Evolutionary conservation across 2,888 invertebrate genomes (phyloP).

Genomic region (Dione vanillae): DNA sequence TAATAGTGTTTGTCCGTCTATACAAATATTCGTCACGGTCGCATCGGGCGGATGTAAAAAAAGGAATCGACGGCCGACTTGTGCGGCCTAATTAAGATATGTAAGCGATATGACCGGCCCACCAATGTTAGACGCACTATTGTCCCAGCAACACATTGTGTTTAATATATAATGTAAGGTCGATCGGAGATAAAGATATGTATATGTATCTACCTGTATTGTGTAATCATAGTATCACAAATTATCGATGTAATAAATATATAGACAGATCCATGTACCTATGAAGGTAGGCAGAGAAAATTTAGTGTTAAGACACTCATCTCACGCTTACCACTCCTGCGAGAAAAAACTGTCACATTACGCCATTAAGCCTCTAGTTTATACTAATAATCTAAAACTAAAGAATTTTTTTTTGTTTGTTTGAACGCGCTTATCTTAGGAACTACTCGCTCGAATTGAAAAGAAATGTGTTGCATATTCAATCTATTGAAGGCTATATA

Average conservation of each 20-base stretch:
- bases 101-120: conserved; percentile 76
- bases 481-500: too few species aligned
- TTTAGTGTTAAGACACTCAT: too few species aligned
- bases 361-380: too few species aligned
- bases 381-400: too few species aligned
- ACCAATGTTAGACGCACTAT: conserved; percentile 72
- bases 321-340: too few species aligned
- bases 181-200: conserved; percentile 40
- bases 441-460: too few species aligned
- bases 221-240: conserved; percentile 1
- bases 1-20: conserved; percentile 41
- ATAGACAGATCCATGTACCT: too few species aligned
- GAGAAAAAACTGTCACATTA: too few species aligned
- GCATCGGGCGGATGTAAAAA: conserved; percentile 66
- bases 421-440: too few species aligned
- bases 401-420: too few species aligned
- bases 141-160: conserved; percentile 59
- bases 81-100: conserved; percentile 84
- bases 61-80: conserved; percentile 69
- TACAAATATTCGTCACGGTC: conserved; percentile 73
- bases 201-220: conserved; percentile 16
- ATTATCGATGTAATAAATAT: not conserved
- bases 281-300: too few species aligned
- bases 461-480: too few species aligned
- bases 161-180: conserved; percentile 46